Evolutionary conservation across 2,888 invertebrate species (phyloP), one percentile per base, ranked within the genome.

Genomic region (Myathropa florea): DNA sequence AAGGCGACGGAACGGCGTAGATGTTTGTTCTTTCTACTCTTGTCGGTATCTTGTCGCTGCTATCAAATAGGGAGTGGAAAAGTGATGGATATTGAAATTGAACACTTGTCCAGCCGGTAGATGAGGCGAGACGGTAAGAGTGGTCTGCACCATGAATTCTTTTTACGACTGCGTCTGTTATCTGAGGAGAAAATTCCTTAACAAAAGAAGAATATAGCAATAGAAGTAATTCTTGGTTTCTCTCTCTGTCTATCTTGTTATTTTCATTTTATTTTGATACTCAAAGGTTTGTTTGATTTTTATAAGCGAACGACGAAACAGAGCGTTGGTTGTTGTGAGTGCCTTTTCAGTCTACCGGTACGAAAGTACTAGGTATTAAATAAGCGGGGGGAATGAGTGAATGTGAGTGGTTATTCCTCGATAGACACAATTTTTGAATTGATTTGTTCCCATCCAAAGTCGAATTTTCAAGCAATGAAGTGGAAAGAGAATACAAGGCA

Each of bases 1-100:
- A 61, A 61, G 55, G 30, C 55, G 39, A 39, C 36, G 64, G 73
- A 83, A 65, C 68, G 36, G 68, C 77, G 63, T 70, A 70, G 61
- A 78, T 70, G 77, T 55, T 61, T 6, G 70, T 68, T 63, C 46
- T 46, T 7, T 18, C 18, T 46, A 7, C 39, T 4, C 1, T 18
- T 6, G 46, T 46, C 46, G 46, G 23, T 33, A 18, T 36, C 18
- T 23, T 70, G 23, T 59, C 18, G 53, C 18, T 36, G 24, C 14
- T 59, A 36, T 46, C 6, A 28, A 14, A 6, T 2, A 28, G 46
- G 28, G 68, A 24, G 77, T 61, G 53, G 18, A 70, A 78, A 36
- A 70, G 39, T 26, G 77, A 78, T 55, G 55, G 10, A 24, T 14
- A 36, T 26, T 64, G 53, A 18, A 4, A n/a, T n/a, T 12, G 10